These are phyloP conservation scores for Sweltsa coloradensis DNA, from an alignment of 1,140 invertebrate genomes.

Conservation along the genomic window DNA sequence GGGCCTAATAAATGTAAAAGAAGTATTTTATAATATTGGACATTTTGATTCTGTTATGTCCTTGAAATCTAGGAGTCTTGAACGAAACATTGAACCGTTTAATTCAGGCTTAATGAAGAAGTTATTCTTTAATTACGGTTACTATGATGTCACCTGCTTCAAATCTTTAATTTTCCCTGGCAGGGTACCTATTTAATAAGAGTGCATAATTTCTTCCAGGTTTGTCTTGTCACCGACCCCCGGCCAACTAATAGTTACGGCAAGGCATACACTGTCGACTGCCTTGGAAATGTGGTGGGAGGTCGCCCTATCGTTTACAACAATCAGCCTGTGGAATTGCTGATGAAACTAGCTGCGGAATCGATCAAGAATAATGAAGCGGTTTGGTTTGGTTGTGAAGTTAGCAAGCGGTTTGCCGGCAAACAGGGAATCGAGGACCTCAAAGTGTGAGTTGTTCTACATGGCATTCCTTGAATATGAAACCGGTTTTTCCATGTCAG, in stretches of 20 bases:
- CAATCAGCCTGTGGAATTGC: constrained; percentile 67
- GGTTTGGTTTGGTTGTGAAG: constrained; percentile 91
- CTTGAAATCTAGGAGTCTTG: constrained; percentile 5
- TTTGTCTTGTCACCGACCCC: constrained; percentile 78
- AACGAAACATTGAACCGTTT: not conserved
- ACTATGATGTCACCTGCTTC: not conserved
- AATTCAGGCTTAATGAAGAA: not conserved
- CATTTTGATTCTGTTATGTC: no score
- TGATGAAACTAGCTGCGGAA: constrained; percentile 59
- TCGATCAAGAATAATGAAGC: constrained; percentile 70
- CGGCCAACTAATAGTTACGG: constrained; percentile 61
- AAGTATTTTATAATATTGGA: no score
- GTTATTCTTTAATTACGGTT: constrained; percentile 3
- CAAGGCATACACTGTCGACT: constrained; percentile 74
- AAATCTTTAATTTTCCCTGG: not conserved
- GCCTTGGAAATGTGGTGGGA: constrained; percentile 71
- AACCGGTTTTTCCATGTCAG: no score
- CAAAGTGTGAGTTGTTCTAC: constrained; percentile 45
- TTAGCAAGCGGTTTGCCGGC: constrained; percentile 62
- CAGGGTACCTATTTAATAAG: not conserved
- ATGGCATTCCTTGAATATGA: no score
- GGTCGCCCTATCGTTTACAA: constrained; percentile 69
- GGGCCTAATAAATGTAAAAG: no score
- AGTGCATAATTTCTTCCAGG: constrained; percentile 32
- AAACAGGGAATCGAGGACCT: constrained; percentile 74